Evolutionary conservation across 2,888 invertebrate species (phyloP), one percentile per base, ranked within the genome.

Genomic region (Polydrusus pterygomalis): DNA sequence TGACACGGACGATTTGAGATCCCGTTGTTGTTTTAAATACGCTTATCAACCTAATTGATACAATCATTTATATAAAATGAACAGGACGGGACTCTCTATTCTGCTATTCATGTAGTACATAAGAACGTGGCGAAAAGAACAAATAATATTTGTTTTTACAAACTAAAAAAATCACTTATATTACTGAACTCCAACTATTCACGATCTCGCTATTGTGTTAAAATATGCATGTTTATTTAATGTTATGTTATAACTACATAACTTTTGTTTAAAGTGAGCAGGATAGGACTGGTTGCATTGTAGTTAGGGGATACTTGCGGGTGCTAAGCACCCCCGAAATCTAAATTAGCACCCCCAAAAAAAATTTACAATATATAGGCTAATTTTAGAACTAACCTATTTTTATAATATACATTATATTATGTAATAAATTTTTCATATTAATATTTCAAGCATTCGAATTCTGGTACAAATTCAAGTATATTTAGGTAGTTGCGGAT

Each of bases 1-100:
- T 56, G 67, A 51, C 68, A 73, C 67, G 30, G 60, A 67, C 68
- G 34, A 60, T 58, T 15, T 25, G 30, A 43, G 63, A 71, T 60
- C 58, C 58, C 34, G 34, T 43, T 70, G 49, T 73, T 58, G 73
- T 73, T 73, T 47, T 73, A 73, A 73, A 73, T 67, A 65, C 51
- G 58, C 73, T 73, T 56, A 60, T 68, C 43, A 68, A 68, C 67
- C 40, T 67, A 56, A 43, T 70, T 70, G 62, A 70, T 70, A 38
- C 43, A 49, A 62, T 70, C 47, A 49, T 70, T 47, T 49, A 25
- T 34, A 18, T 17, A 15, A 40, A 43, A 47, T 20, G 25, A 30
- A 25, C 70, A 58, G 70, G 70, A 58, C 20, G 5, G 65, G 65
- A 47, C 20, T 49, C n/a, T 11, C 5, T 9, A 40, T 43, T 43